Evolutionary conservation across 2,113 vertebrate species (phyloP), one percentile per base, ranked within the genome.

Genomic region (Bufo gargarizans): DNA sequence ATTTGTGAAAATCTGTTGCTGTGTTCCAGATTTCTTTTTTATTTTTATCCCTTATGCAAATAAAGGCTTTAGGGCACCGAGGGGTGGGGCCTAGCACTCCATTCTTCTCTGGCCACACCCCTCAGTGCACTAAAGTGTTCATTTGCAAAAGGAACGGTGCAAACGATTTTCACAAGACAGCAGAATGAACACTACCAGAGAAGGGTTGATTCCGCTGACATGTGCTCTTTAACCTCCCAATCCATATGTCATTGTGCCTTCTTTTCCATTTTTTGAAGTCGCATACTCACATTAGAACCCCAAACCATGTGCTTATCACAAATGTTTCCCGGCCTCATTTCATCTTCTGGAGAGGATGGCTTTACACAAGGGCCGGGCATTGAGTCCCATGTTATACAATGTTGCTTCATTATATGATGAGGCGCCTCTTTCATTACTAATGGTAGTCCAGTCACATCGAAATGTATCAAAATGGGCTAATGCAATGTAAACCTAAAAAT

Each of bases 381-480:
- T 80, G 22, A 16, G 49, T 79, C n/a, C n/a, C 53, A 79, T 33
- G 53, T 19, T 79, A 79, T 56, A n/a, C 77, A 55, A 58, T 56
- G 50, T 56, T 79, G 33, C 77, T 80, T 80, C 22, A 58, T 83
- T n/a, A 82, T 22, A 67, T 49, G 81, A 69, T 47, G 61, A 69
- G 61, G 12, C 16, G 45, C n/a, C 12, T 67, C 20, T 14, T 83
- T 69, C 45, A 82, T 16, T n/a, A 63, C 80, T 59, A 3, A 19
- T 63, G 47, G 47, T 67, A 65, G 59, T 87, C 63, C 58, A 65
- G 56, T 86, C 74, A 65, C 85, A 86, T 56, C 71, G 22, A 74
- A 83, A 74, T 82, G 86, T 88, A 88, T 82, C 87, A 77, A 83
- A 83, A 63, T 74, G 17, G 65, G 49, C 56, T 77, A 76, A 88